These are phyloP conservation scores for Trichonephila inaurata DNA, from an alignment of 1,140 invertebrate species.

Conservation along the genomic window DNA sequence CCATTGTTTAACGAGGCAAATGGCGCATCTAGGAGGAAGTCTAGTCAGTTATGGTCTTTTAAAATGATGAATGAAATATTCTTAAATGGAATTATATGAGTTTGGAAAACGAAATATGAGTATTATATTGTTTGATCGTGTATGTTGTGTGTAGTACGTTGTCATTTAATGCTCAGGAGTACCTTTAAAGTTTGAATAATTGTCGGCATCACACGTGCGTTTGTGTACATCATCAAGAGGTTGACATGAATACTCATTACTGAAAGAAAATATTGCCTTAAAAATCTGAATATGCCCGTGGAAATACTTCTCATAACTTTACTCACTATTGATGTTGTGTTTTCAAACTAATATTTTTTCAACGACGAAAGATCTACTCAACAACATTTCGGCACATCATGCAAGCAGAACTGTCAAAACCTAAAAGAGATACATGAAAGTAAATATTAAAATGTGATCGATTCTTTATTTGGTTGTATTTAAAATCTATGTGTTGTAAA, in stretches of 20 bases:
- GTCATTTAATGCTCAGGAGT: neutral
- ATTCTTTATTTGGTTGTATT: too few relatives aligned
- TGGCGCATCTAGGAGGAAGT: constrained; percentile 66
- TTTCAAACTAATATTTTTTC: neutral
- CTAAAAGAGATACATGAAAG: neutral
- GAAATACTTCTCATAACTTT: constrained; percentile 1
- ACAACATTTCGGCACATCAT: constrained; percentile 1
- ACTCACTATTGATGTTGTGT: neutral
- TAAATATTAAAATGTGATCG: neutral
- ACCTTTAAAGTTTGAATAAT: constrained; percentile 52
- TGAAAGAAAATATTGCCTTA: neutral
- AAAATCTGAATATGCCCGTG: neutral
- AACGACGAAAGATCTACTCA: neutral
- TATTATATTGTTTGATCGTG: neutral
- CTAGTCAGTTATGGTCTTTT: constrained; percentile 49
- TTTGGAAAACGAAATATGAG: neutral
- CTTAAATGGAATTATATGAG: constrained; percentile 5
- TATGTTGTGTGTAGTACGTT: neutral
- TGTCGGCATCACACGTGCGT: constrained; percentile 73
- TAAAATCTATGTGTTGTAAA: too few relatives aligned
- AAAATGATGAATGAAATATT: constrained; percentile 73
- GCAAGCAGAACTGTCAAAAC: constrained; percentile 34
- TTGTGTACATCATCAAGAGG: constrained; percentile 68
- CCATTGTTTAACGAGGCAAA: constrained; percentile 76
- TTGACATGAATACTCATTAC: constrained; percentile 27